Base-by-base conservation (phyloP, 2,888 invertebrate species). In the Tuberolachnus salignus region DNA sequence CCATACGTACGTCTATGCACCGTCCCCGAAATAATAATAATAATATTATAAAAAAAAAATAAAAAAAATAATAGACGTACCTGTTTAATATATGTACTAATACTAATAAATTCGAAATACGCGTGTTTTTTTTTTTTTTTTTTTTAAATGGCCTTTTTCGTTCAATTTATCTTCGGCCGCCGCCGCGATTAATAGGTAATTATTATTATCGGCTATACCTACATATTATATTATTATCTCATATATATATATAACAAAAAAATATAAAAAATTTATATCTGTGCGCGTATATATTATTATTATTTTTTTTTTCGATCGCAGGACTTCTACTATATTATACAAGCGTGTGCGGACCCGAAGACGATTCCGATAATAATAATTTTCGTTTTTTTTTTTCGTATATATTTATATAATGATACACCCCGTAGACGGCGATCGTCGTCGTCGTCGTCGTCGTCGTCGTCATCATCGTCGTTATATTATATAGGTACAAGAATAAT, bases 91-190 rank as follows among this genome's bases (percentile, higher is more conserved):
- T 42, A 14, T 42, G 19, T 42, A 61, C 10, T 14, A 9, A 34
- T 67, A 42, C n/a, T 72, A 61, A 72, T 71, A 71, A 71, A 73
- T 63, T 49, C 21, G 61, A 61, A 63, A 73, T 21, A 49, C 51
- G 51, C 42, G 63, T 74, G 42, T 51, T 72, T 26, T 8, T 10
- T 23, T 53, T 61, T 23, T 19, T 72, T 16, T 16, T 26, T 16
- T 16, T 34, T n/a, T 19, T 42, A 63, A 53, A 34, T 26, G 34
- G 63, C 51, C 51, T 74, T 74, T 74, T n/a, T 51, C 51, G 42
- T 74, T 74, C 63, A 26, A 53, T 63, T 63, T 61, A 59, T 59
- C 59, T 49, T 19, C 34, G 34, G 34, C 11, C n/a, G 34, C 34
- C 34, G 34, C 34, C 61, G 61, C 10, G 49, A 16, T 72, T 49